These are phyloP conservation scores for Callipepla squamata DNA, from an alignment of 2,113 vertebrate genomes.

Conservation along the genomic window DNA sequence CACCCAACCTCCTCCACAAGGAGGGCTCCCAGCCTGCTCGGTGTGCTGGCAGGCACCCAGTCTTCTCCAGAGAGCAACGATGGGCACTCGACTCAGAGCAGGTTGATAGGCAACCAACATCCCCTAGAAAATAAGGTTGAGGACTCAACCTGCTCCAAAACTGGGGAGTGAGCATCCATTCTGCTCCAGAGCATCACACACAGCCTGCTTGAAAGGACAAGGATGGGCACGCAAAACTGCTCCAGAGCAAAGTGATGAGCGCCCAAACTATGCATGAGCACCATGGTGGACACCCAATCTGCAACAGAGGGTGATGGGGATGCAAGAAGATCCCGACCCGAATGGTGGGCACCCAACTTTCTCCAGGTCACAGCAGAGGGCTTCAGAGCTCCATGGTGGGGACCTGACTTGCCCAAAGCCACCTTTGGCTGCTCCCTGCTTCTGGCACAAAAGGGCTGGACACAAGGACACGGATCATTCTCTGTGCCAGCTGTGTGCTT, in stretches of 20 bases:
- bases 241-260: neutral
- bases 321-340: neutral
- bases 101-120: neutral
- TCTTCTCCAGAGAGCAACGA: neutral
- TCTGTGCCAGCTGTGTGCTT: neutral
- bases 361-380: neutral
- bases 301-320: neutral
- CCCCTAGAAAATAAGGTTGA: neutral
- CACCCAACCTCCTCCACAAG: neutral
- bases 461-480: neutral
- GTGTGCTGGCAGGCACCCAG: no score
- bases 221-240: no score
- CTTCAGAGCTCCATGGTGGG: no score
- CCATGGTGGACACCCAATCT: no score
- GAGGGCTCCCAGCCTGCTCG: no score
- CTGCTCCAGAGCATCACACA: neutral
- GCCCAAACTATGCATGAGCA: no score
- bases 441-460: rapidly evolving
- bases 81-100: neutral
- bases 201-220: neutral
- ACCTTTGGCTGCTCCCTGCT: neutral
- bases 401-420: neutral
- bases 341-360: neutral
- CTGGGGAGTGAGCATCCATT: no score
- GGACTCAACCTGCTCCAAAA: neutral